Conservation (phyloP, 2,888 invertebrate species). For the Toxonevra muliebris region DNA sequence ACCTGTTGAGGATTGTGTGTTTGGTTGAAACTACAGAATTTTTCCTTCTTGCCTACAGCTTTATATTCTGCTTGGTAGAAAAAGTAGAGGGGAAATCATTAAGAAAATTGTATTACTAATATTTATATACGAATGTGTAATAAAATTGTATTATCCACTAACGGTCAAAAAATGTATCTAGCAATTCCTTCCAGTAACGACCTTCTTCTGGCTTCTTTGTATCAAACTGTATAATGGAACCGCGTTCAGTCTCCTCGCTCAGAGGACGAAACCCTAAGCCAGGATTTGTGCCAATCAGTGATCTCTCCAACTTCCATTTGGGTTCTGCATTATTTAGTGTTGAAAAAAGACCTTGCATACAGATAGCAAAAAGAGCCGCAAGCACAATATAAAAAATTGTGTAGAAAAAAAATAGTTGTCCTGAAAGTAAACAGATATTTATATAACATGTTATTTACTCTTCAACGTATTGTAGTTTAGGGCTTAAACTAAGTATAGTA, state of each 20-base stretch:
- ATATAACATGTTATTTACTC: too few relatives aligned
- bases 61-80: slow-evolving; percentile 62
- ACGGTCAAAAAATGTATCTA: slow-evolving; percentile 71
- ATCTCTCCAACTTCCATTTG: slow-evolving; percentile 76
- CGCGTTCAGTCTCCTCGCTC: slow-evolving; percentile 67
- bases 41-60: slow-evolving; percentile 67
- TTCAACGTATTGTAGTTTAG: too few relatives aligned
- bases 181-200: slow-evolving; percentile 67
- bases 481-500: too few relatives aligned
- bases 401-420: slow-evolving; percentile 85
- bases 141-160: slow-evolving; percentile 49
- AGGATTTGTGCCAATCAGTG: slow-evolving; percentile 77
- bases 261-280: slow-evolving; percentile 76
- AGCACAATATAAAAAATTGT: slow-evolving; percentile 85
- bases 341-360: slow-evolving; percentile 82
- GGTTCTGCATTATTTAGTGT: slow-evolving; percentile 77
- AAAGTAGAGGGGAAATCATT: not conserved
- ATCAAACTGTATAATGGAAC: slow-evolving; percentile 72
- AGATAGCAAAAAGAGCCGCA: slow-evolving; percentile 84
- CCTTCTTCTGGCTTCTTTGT: slow-evolving; percentile 67
- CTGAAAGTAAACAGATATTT: slow-evolving; percentile 69
- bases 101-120: too few relatives aligned
- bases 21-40: slow-evolving; percentile 68
- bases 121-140: not conserved
- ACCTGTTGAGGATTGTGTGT: slow-evolving; percentile 66